These are phyloP conservation scores for Platypus cylindrus DNA, from an alignment of 2,888 invertebrate genomes.

Conservation along the genomic window DNA sequence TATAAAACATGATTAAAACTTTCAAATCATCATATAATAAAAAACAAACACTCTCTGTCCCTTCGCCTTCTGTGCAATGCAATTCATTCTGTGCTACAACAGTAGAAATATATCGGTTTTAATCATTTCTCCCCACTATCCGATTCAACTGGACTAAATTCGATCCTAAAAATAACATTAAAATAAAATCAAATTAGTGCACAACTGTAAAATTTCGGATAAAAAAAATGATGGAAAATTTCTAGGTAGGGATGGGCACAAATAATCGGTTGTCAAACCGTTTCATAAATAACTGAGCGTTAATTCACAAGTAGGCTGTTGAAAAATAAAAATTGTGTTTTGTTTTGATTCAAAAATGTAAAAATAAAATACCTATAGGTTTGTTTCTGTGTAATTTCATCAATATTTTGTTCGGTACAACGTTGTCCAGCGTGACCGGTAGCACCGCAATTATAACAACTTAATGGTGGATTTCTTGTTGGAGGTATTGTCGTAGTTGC, in stretches of 20 bases:
- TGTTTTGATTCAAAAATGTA: not conserved
- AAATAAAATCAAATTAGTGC: slow-evolving; percentile 1
- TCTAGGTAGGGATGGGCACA: no score
- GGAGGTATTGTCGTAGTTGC: slow-evolving; percentile 41
- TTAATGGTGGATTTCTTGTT: slow-evolving; percentile 46
- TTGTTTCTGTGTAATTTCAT: slow-evolving; percentile 72
- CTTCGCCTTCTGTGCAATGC: no score
- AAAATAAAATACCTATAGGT: slow-evolving; percentile 41
- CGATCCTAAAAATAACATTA: slow-evolving; percentile 6
- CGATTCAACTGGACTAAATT: slow-evolving; percentile 14
- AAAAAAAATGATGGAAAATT: not conserved
- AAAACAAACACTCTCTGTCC: slow-evolving; percentile 17
- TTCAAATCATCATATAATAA: slow-evolving; percentile 7
- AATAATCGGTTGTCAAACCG: no score
- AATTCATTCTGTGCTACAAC: no score
- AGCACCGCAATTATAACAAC: slow-evolving; percentile 86
- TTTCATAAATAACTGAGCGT: no score
- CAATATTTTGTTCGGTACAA: slow-evolving; percentile 84
- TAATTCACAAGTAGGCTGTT: no score
- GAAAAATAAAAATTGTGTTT: slow-evolving; percentile 1
- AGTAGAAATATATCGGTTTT: no score
- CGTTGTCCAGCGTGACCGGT: slow-evolving; percentile 72
- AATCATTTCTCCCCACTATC: slow-evolving; percentile 21
- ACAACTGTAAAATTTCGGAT: not conserved
- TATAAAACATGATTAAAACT: slow-evolving; percentile 9